Evolutionary conservation across 2,113 vertebrate species (phyloP), one percentile per base, ranked within the genome.

Genomic region (Labeo rohita): DNA sequence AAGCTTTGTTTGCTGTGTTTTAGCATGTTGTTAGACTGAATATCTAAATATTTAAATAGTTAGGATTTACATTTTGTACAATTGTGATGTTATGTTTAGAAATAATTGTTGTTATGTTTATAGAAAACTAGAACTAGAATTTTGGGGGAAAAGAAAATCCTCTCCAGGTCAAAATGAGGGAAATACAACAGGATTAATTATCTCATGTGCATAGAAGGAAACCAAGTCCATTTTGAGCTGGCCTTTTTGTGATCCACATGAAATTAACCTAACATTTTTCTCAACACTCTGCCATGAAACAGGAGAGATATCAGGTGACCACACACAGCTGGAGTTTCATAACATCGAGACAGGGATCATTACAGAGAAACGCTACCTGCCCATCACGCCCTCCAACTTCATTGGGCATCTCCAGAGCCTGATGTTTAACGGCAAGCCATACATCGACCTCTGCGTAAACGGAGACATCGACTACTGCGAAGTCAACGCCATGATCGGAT

Each of bases 391-490:
- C 83, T 99, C 98, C 91, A 99, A 99, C 93, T 99, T 99, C 93
- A 98, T 99, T 74, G 98, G 98, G 74, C 98, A 99, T 91, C 96
- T 99, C 8, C 98, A 99, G 94, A 99, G 97, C 92, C 95, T 99
- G 85, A 95, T 96, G 13, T 99, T 99, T 94, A 99, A 99, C 74
- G 97, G 98, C 93, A 98, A 99, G 98, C 95, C 97, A 13, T 99
- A 99, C 93, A 99, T 99, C 89, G 98, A 99, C 95, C 95, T 99
- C 52, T 99, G 98, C 93, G 98, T 98, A 95, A 99, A 99, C 0
- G 98, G 98, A 18, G 98, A 99, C 95, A 99, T 99, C 61, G 98
- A 99, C 92, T 99, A 98, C 92, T 99, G 98, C 86, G 98, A 99
- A 91, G 97, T 99, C 90, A 99, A 99, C 83, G 97, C 98, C 92